A percentile compares a stretch with the other conserved stretches of the same genome.
These are phyloP conservation scores for Corbicula japonica DNA, from an alignment of 2,888 invertebrate species.

Conservation along the genomic window DNA sequence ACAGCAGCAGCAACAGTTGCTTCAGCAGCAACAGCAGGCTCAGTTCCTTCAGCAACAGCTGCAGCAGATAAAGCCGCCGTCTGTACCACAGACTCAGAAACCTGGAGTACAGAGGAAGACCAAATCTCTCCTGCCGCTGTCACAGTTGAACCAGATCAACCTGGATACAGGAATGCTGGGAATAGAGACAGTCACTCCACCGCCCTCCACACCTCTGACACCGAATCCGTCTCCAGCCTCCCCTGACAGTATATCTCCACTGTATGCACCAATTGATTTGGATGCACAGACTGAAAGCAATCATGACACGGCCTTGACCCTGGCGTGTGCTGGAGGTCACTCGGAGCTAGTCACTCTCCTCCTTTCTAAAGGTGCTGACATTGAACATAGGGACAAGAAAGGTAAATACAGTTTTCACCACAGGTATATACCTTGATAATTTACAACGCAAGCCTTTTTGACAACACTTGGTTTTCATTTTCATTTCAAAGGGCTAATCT, in stretches of 20 bases:
- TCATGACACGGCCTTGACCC: constrained; percentile 98
- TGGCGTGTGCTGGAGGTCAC: constrained; percentile 97
- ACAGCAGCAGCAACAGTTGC: constrained; percentile 69
- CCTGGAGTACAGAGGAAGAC: constrained; percentile 62
- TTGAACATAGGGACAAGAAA: constrained; percentile 99
- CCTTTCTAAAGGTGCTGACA: constrained; percentile 96
- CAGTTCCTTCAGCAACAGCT: constrained; percentile 81
- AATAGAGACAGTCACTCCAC: constrained; percentile 78
- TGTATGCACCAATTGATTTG: constrained; percentile 91
- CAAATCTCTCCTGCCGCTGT: constrained; percentile 62
- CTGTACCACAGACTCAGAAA: constrained; percentile 63
- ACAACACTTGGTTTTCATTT: no score
- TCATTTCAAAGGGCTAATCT: no score
- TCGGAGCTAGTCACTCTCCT: constrained; percentile 97
- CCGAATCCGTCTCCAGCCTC: constrained; percentile 82
- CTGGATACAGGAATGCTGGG: constrained; percentile 62
- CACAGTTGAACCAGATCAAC: constrained; percentile 57
- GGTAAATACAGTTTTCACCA: constrained; percentile 71
- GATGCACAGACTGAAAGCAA: constrained; percentile 99
- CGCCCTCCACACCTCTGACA: constrained; percentile 80
- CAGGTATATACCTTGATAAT: not conserved
- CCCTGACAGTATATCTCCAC: constrained; percentile 79
- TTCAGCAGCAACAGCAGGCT: constrained; percentile 77
- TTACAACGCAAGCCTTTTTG: not conserved
- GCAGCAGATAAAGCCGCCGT: constrained; percentile 83